A percentile compares a stretch with the other conserved stretches of the same genome.
Evolutionary conservation across 2,113 vertebrate genomes (phyloP).

Genomic region (Anhinga anhinga): DNA sequence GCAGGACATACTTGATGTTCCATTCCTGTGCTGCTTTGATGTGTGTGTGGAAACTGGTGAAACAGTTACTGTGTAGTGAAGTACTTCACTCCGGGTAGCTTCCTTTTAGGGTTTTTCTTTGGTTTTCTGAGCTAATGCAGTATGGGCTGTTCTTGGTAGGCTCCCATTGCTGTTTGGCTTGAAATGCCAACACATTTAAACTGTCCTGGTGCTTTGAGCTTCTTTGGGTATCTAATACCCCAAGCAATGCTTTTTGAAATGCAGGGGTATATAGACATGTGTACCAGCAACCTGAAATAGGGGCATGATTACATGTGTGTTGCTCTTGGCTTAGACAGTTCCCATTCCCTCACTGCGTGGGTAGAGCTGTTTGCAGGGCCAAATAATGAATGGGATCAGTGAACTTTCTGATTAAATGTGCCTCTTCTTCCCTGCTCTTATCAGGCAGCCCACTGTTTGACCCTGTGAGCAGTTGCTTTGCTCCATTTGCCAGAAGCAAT

Average conservation of each 20-base stretch:
- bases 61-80: neutral
- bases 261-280: rapidly evolving
- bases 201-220: neutral
- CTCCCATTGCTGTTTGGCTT: neutral
- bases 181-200: rapidly evolving
- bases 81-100: rapidly evolving
- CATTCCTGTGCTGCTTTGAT: neutral
- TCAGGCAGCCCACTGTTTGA: neutral
- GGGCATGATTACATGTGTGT: rapidly evolving
- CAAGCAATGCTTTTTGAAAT: neutral
- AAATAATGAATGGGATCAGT: neutral
- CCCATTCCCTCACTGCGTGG: neutral
- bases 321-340: neutral
- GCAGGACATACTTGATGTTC: neutral
- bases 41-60: neutral
- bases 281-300: neutral
- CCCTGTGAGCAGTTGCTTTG: neutral
- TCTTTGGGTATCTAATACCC: neutral
- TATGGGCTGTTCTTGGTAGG: neutral
- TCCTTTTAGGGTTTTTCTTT: neutral
- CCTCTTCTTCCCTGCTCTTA: neutral
- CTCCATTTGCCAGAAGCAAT: neutral
- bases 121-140: neutral
- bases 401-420: neutral
- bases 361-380: neutral